A percentile compares a stretch with the other conserved stretches of the same genome.
These are phyloP conservation scores for Miltochrista miniata DNA, from an alignment of 2,888 invertebrate species.

Conservation along the genomic window DNA sequence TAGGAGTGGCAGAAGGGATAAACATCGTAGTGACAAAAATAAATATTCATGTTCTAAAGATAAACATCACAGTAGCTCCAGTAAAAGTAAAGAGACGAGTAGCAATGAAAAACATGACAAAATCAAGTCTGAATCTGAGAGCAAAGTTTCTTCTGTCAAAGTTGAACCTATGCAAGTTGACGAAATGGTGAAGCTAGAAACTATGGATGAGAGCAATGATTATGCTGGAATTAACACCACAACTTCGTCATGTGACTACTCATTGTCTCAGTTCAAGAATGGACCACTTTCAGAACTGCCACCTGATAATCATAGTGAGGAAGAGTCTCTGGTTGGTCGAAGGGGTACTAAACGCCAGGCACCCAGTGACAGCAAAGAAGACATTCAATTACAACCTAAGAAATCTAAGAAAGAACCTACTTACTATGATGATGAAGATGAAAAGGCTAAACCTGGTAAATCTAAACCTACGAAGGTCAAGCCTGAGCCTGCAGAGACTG, in stretches of 20 bases:
- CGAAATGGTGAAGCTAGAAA: constrained; percentile 71
- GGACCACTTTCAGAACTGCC: constrained; percentile 77
- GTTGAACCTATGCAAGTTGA: constrained; percentile 73
- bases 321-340: constrained; percentile 88
- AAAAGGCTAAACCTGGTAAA: constrained; percentile 72
- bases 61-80: constrained; percentile 72
- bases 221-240: constrained; percentile 74
- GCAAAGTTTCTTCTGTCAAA: constrained; percentile 61
- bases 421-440: constrained; percentile 84
- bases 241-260: constrained; percentile 89
- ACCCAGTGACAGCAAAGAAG: constrained; percentile 87
- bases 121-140: constrained; percentile 57
- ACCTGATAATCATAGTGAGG: constrained; percentile 85
- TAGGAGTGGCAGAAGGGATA: constrained; percentile 74
- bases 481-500: constrained; percentile 53
- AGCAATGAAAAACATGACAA: constrained; percentile 60
- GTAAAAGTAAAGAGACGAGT: constrained; percentile 66
- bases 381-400: constrained; percentile 88
- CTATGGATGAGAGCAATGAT: constrained; percentile 73
- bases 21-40: constrained; percentile 69
- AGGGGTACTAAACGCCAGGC: constrained; percentile 59
- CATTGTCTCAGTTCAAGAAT: constrained; percentile 87
- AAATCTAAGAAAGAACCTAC: constrained; percentile 86
- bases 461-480: constrained; percentile 60
- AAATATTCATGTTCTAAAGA: constrained; percentile 82